A percentile compares a stretch with the other conserved stretches of the same genome.
Conservation (phyloP, 2,113 vertebrate species). For the Porphyrio hochstetteri region DNA sequence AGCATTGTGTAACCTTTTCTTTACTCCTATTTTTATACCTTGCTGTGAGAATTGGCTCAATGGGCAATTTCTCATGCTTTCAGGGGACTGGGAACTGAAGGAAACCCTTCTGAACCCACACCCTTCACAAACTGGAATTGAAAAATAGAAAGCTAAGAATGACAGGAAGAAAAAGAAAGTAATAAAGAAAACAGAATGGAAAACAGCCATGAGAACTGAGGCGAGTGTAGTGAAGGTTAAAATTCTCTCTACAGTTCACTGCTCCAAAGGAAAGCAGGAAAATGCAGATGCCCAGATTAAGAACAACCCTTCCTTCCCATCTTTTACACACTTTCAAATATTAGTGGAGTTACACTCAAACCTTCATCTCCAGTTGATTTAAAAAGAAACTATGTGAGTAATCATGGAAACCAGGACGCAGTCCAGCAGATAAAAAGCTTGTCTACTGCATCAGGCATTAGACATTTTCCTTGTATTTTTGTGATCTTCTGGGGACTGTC, state of each 20-base stretch:
- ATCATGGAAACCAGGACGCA: neutral
- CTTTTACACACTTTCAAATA: neutral
- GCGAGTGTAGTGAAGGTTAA: slow-evolving; percentile 26
- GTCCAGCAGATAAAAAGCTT: neutral
- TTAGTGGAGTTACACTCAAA: neutral
- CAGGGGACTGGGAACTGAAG: slow-evolving; percentile 76
- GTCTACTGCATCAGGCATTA: neutral
- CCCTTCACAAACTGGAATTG: slow-evolving; percentile 73
- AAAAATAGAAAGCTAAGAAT: slow-evolving; percentile 84
- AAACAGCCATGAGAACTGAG: slow-evolving; percentile 77
- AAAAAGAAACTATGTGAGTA: neutral
- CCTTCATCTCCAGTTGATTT: neutral
- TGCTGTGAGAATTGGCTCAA: slow-evolving; percentile 80
- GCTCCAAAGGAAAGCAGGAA: slow-evolving; percentile 13
- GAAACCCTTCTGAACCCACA: slow-evolving; percentile 79
- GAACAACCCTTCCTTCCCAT: neutral
- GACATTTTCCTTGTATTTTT: neutral
- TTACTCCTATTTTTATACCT: slow-evolving; percentile 81
- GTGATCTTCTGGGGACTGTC: neutral
- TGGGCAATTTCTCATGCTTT: slow-evolving; percentile 82
- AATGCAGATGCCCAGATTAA: neutral
- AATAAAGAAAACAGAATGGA: slow-evolving; percentile 76
- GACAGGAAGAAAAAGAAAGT: slow-evolving; percentile 84
- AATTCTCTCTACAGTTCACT: slow-evolving; percentile 51
- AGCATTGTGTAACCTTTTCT: slow-evolving; percentile 72